Evolutionary conservation across 2,113 vertebrate species (phyloP).

Genomic region (Pangasianodon gigas): DNA sequence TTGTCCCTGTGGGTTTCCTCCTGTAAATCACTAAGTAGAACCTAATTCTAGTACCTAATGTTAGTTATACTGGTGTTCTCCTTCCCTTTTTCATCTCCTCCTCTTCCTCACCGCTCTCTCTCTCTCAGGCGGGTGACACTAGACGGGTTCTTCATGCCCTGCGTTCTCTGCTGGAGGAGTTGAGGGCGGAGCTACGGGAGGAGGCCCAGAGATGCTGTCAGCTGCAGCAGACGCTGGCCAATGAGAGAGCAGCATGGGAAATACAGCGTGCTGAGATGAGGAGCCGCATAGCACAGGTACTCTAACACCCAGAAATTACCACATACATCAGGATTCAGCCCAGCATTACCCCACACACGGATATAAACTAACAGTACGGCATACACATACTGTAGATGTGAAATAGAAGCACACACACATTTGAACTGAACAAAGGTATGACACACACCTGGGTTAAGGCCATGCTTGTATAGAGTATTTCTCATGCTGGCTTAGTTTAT

Average conservation of each 20-base stretch:
- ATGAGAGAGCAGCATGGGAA: constrained; percentile 91
- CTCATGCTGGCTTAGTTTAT: neutral
- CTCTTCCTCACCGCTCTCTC: neutral
- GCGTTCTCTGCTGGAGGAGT: constrained; percentile 86
- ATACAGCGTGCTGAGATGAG: constrained; percentile 86
- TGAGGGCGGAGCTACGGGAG: constrained; percentile 83
- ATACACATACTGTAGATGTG: no score
- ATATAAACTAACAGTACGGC: neutral
- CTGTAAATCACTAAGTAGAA: neutral
- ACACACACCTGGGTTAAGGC: neutral
- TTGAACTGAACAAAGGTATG: neutral
- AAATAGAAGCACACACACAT: neutral
- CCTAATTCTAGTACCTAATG: neutral
- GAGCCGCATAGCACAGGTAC: constrained; percentile 85
- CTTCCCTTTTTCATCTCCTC: neutral
- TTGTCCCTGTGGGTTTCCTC: no score
- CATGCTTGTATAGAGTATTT: neutral
- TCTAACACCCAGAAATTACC: neutral
- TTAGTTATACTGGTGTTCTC: neutral
- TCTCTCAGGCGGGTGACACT: constrained; percentile 81
- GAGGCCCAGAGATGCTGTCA: constrained; percentile 80
- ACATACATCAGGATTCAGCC: neutral
- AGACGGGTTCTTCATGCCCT: constrained; percentile 82
- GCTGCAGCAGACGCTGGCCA: constrained; percentile 86
- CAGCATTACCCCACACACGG: neutral